Evolutionary conservation across 2,888 invertebrate species (phyloP).

Genomic region (Parnassius smintheus): DNA sequence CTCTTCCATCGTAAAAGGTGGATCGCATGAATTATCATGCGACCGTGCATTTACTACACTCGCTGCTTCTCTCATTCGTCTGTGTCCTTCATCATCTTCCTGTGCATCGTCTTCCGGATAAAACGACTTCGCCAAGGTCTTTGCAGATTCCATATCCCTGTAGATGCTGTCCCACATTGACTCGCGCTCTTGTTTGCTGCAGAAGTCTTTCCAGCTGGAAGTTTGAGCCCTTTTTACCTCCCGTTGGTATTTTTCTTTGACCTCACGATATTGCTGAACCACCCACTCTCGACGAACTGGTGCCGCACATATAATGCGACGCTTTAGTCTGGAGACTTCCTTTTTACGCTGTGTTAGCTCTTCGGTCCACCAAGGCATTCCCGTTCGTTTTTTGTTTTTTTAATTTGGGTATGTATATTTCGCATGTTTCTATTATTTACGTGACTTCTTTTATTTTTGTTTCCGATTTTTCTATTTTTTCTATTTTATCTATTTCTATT

Average conservation of each 20-base stretch:
- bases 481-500: no score
- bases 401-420: slow-evolving; percentile 1
- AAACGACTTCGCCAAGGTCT: neutral
- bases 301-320: slow-evolving; percentile 30
- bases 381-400: neutral
- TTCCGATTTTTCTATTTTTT: neutral
- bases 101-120: no score
- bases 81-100: neutral
- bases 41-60: no score
- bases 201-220: no score
- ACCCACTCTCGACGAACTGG: slow-evolving; percentile 26
- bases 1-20: no score
- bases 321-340: slow-evolving; percentile 24
- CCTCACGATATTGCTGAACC: no score
- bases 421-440: neutral
- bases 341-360: slow-evolving; percentile 23
- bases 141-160: slow-evolving; percentile 13
- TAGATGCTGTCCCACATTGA: slow-evolving; percentile 25
- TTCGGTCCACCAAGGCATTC: slow-evolving; percentile 28
- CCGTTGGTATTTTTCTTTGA: no score
- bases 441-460: neutral
- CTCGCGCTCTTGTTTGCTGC: neutral
- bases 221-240: no score
- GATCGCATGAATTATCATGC: no score
- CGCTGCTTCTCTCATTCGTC: neutral